Evolutionary conservation across 2,888 invertebrate species (phyloP).

Genomic region (Diplazon laetatorius): DNA sequence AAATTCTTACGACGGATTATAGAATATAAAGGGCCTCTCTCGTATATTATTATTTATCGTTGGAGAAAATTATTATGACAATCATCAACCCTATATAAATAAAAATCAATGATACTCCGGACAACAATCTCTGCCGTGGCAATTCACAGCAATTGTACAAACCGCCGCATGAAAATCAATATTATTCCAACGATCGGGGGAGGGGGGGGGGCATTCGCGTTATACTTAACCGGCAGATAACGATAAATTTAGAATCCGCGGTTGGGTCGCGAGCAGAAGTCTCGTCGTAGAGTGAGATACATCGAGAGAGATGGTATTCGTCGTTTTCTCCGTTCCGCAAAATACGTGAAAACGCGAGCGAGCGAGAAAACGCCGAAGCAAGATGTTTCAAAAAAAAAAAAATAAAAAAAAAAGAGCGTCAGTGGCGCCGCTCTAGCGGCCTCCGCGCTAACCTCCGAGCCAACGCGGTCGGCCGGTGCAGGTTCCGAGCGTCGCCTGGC

Average conservation of each 20-base stretch:
- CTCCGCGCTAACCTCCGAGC: not conserved
- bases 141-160: conserved; percentile 49
- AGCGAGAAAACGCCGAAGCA: not conserved
- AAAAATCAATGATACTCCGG: too few relatives aligned
- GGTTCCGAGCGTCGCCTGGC: conserved; percentile 61
- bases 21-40: too few relatives aligned
- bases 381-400: not conserved
- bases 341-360: too few relatives aligned
- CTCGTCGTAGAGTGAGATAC: conserved; percentile 20
- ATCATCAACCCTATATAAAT: too few relatives aligned
- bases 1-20: too few relatives aligned
- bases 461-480: not conserved
- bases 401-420: not conserved
- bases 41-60: too few relatives aligned
- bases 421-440: conserved; percentile 12
- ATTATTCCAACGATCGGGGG: conserved; percentile 58
- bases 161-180: conserved; percentile 59
- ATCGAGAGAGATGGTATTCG: not conserved
- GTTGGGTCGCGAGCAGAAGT: conserved; percentile 36
- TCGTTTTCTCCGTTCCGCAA: not conserved
- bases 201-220: too few relatives aligned
- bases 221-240: conserved; percentile 55
- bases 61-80: too few relatives aligned
- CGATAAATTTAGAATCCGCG: conserved; percentile 62
- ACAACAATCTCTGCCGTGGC: conserved; percentile 17